phyloP scores from a whole-genome alignment of 2,888 invertebrate species.

The Dynastes grantii region DNA sequence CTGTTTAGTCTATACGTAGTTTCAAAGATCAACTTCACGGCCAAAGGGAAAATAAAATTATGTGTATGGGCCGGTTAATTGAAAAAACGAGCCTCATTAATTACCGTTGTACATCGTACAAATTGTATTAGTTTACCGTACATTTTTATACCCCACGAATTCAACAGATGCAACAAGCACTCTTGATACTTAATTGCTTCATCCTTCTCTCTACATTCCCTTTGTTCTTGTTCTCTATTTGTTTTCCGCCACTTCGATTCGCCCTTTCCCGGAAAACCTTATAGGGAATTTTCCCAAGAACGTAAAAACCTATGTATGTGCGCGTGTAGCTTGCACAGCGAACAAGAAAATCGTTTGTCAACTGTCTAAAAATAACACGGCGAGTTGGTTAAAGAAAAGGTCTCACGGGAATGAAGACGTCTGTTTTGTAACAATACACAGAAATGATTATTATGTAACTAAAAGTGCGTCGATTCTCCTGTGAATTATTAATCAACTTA shows the following conservation, averaged over 20 bases:
- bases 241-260: background rate
- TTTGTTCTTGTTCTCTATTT: background rate
- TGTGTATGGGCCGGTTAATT: too few relatives aligned
- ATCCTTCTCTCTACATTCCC: background rate
- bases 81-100: too few relatives aligned
- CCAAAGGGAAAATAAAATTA: too few relatives aligned
- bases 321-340: conserved; percentile 3
- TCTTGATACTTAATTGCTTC: background rate
- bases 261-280: background rate
- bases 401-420: conserved; percentile 31
- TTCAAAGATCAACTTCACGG: too few relatives aligned
- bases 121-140: too few relatives aligned
- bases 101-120: too few relatives aligned
- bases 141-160: background rate
- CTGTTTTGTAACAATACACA: conserved; percentile 14
- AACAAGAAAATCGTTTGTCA: conserved; percentile 41
- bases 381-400: conserved; percentile 5
- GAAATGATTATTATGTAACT: background rate
- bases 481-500: conserved; percentile 13
- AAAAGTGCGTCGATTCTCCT: background rate
- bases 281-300: conserved; percentile 13
- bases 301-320: background rate
- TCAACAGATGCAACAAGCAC: background rate
- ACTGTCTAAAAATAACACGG: conserved; percentile 31
- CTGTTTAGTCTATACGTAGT: too few relatives aligned